Evolutionary conservation across 2,113 vertebrate species (phyloP), one percentile per base, ranked within the genome.

Genomic region (Tyrannus savana): DNA sequence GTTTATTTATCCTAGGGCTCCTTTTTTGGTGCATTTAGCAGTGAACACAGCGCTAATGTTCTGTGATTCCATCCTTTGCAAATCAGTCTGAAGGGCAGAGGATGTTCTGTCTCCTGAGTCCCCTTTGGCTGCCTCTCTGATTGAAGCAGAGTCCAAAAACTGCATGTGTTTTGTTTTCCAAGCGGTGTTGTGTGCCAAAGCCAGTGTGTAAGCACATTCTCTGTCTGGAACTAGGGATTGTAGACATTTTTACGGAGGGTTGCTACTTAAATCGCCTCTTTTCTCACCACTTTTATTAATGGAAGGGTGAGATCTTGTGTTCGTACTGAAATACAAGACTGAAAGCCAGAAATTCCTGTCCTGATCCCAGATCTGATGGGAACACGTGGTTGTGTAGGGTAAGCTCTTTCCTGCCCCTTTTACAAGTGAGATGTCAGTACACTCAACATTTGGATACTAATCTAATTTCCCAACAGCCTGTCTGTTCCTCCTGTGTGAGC

Each of bases 121-220:
- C 59, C 78, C 68, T 96, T 96, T 96, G 93, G 92, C 88, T 93
- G 84, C 88, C 41, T 93, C 89, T 89, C 49, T 3, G 24, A 90
- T 86, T 94, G 90, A 94, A 92, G 85, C 69, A 74, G 86, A 84
- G 91, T 81, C 96, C 95, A 97, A 94, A 87, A 96, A 60, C 91
- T 93, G 81, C 89, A 66, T 96, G 91, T 91, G 87, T 95, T 75
- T 89, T 92, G 84, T 97, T 89, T 96, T 94, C 81, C 58, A 76
- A 23, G 85, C 58, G 52, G 68, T 42, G 69, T 3, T 94, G 60
- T 90, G 39, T 90, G 90, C 92, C 90, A 94, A 42, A 96, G 64
- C 68, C 90, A 92, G 76, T 67, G 64, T 96, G 93, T 92, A 96
- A 96, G 93, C 96, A 93, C 90, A 89, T 96, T 95, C 83, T 92